phyloP scores from a whole-genome alignment of 1,140 invertebrate genomes.

The Zeugodacus cucurbitae region DNA sequence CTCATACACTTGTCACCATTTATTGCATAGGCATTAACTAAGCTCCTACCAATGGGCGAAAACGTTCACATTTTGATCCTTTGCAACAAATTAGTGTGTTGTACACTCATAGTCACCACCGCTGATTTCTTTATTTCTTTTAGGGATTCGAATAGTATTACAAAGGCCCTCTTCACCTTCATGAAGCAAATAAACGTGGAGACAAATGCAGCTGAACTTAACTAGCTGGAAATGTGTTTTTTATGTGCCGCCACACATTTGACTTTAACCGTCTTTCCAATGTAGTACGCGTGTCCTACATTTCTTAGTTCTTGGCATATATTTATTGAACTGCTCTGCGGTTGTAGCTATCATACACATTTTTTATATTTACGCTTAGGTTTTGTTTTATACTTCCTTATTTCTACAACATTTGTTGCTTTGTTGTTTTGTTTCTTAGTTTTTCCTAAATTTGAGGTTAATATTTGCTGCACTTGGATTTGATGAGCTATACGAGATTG shows the following conservation, averaged over 20 bases:
- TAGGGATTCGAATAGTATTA: background rate
- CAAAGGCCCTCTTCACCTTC: background rate
- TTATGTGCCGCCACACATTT: slow-evolving; percentile 1
- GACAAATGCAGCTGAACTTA: background rate
- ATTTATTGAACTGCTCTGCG: background rate
- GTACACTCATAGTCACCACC: background rate
- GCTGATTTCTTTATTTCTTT: slow-evolving; percentile 10
- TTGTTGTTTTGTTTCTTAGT: background rate
- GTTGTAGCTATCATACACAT: background rate
- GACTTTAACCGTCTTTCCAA: slow-evolving; percentile 14
- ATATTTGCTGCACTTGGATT: background rate
- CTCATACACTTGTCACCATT: background rate
- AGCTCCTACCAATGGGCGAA: background rate
- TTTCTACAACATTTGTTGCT: background rate
- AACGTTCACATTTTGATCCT: background rate
- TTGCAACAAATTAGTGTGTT: slow-evolving; percentile 35
- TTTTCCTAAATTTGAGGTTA: background rate
- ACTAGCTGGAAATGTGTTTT: slow-evolving; percentile 20
- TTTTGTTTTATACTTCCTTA: slow-evolving; percentile 9
- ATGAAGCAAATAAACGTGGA: background rate
- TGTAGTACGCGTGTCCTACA: background rate
- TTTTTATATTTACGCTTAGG: background rate
- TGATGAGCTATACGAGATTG: background rate
- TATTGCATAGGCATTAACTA: background rate
- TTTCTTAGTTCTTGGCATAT: background rate